Conservation (phyloP, 2,113 vertebrate genomes). For the Ictalurus punctatus region DNA sequence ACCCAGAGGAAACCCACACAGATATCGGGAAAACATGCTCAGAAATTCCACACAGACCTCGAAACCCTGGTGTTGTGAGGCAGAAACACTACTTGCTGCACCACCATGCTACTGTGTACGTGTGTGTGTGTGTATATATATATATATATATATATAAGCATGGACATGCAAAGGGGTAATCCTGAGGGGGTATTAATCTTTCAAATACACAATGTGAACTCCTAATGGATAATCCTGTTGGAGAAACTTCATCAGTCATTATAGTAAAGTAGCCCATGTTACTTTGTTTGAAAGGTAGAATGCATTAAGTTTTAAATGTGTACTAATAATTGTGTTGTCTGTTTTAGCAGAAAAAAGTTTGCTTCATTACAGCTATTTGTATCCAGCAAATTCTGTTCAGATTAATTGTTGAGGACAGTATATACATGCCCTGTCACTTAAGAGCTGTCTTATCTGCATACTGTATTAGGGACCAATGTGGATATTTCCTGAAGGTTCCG, state of each 20-base stretch:
- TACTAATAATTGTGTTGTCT: background rate
- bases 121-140: too few species aligned
- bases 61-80: background rate
- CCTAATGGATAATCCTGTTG: background rate
- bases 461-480: slow-evolving; percentile 24
- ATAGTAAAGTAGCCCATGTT: background rate
- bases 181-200: background rate
- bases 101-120: background rate
- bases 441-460: background rate
- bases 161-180: background rate
- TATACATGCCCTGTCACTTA: background rate
- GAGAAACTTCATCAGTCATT: background rate
- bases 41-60: background rate
- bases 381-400: background rate
- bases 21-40: background rate
- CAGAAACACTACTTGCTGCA: background rate
- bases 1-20: background rate
- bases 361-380: background rate
- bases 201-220: background rate
- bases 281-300: background rate
- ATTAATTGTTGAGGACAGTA: background rate
- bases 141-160: background rate
- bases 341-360: background rate
- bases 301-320: background rate
- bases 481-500: slow-evolving; percentile 39